Evolutionary conservation across 2,113 vertebrate species (phyloP).

Genomic region (Myiozetetes cayanensis): DNA sequence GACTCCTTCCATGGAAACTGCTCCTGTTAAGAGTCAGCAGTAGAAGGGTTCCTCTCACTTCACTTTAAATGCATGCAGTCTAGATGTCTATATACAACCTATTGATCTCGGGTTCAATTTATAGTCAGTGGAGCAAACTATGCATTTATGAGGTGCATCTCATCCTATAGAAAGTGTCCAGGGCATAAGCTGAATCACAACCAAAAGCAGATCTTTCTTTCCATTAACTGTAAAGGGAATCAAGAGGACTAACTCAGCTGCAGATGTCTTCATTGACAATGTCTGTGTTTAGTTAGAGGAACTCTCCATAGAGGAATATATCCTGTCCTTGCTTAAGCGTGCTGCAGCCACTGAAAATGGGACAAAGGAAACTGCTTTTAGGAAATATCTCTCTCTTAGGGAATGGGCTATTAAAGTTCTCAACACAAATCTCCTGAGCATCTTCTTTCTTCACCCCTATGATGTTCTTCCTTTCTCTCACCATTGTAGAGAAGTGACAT

Average conservation of each 20-base stretch:
- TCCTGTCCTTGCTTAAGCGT: not conserved
- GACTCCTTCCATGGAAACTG: not conserved
- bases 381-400: not conserved
- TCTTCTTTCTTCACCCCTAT: not conserved
- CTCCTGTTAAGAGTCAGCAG: constrained; percentile 1
- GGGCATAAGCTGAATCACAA: not conserved
- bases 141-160: not conserved
- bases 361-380: not conserved
- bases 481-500: not conserved
- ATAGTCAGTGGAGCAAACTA: not conserved
- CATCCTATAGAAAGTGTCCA: not conserved
- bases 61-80: not conserved
- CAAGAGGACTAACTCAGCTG: not conserved
- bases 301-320: not conserved
- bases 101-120: not conserved
- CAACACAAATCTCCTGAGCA: not conserved
- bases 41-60: not conserved
- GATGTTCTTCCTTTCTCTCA: not conserved
- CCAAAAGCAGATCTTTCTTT: not conserved
- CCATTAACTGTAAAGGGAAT: not conserved
- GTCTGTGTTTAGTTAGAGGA: not conserved
- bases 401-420: not conserved
- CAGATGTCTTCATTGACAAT: not conserved
- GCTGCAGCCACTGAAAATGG: not conserved
- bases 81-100: not conserved